Conservation (phyloP, 1,140 invertebrate genomes). For the Thalassaphorura encarpata region DNA sequence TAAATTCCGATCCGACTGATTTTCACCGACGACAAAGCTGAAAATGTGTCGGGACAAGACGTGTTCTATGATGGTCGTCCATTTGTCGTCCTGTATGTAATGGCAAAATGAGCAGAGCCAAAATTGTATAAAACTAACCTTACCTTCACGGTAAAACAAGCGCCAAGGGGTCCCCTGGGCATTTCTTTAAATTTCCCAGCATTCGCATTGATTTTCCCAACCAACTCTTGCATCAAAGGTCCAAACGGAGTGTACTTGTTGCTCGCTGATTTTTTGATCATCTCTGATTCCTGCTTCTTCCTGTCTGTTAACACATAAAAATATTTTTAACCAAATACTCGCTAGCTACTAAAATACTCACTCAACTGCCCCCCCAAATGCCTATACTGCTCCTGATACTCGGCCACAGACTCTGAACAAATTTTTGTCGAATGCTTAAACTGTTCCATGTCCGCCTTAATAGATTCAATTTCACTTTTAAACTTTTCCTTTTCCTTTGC, state of each 20-base stretch:
- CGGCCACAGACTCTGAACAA: not conserved
- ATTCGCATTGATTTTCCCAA: conserved; percentile 19
- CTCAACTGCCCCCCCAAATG: not conserved
- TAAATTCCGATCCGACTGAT: conserved; percentile 1
- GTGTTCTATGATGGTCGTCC: conserved; percentile 12
- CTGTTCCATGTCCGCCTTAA: conserved; percentile 7
- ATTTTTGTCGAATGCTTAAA: conserved; percentile 3
- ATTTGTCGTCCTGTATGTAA: conserved; percentile 15
- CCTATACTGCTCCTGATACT: not conserved
- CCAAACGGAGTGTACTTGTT: conserved; percentile 22
- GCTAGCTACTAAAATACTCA: not conserved
- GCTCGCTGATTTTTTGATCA: not conserved
- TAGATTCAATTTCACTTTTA: not conserved
- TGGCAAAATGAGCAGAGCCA: not conserved
- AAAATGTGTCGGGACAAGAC: conserved; percentile 8
- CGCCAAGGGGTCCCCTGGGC: conserved; percentile 25
- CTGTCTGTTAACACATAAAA: not conserved
- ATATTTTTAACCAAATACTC: not conserved
- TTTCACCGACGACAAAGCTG: conserved; percentile 17
- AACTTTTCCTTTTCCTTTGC: not conserved
- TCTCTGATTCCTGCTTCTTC: not conserved
- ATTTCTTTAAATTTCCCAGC: conserved; percentile 9
- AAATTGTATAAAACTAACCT: not conserved
- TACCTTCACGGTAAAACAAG: conserved; percentile 25
- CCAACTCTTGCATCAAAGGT: conserved; percentile 10